phyloP scores from a whole-genome alignment of 1,140 invertebrate genomes.

The Pantala flavescens region DNA sequence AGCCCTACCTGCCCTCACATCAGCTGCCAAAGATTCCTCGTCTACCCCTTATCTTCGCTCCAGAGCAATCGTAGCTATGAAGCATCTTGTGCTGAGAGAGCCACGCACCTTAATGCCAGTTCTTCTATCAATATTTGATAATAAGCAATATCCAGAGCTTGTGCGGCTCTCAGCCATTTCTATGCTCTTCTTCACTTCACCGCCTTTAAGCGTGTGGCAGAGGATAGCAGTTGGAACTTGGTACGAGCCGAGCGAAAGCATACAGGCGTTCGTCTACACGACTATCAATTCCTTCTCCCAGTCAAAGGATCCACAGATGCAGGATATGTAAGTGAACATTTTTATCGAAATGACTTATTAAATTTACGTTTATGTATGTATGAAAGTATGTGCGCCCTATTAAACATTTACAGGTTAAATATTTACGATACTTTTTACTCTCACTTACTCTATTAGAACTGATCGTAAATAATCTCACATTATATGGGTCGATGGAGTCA shows the following conservation, averaged over 20 bases:
- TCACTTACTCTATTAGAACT: too few species aligned
- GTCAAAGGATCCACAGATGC: conserved; percentile 14
- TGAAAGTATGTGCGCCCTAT: too few species aligned
- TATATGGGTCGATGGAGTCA: too few species aligned
- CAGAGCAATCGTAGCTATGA: neutral
- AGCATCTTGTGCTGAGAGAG: neutral
- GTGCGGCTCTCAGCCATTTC: conserved; percentile 23
- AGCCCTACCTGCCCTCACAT: neutral
- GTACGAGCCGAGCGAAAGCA: conserved; percentile 21
- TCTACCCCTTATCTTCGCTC: neutral
- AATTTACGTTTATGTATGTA: too few species aligned
- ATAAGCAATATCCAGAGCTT: neutral
- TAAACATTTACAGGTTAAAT: too few species aligned
- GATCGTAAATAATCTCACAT: too few species aligned
- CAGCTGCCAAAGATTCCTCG: neutral
- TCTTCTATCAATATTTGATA: conserved; percentile 12
- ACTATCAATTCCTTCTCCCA: conserved; percentile 17
- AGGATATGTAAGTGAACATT: neutral
- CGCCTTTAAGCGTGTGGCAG: conserved; percentile 18
- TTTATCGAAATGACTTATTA: neutral
- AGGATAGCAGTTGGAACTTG: conserved; percentile 22
- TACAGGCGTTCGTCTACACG: conserved; percentile 20
- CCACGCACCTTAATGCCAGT: neutral
- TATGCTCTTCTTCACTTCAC: conserved; percentile 19
- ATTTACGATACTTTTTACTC: too few species aligned